Percentiles rank a stretch among this genome's conserved stretches.
Evolutionary conservation across 2,113 vertebrate genomes (phyloP).

Genomic region (Macquaria ambigua): DNA sequence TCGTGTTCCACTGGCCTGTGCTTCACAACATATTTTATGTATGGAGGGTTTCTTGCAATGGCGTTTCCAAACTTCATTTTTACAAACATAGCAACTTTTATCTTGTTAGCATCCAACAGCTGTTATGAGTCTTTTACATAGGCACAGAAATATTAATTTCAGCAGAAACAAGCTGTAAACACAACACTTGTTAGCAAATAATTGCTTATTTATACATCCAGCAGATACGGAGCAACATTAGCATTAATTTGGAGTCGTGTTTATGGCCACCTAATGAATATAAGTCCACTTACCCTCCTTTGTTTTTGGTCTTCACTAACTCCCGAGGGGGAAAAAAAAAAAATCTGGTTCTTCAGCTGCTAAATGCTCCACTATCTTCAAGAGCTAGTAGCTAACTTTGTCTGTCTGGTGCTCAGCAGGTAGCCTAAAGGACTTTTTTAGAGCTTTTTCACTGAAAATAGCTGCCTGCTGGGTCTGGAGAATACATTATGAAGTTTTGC

Average conservation of each 20-base stretch:
- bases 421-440: neutral
- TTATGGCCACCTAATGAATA: neutral
- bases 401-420: neutral
- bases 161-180: constrained; percentile 8
- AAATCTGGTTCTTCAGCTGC: neutral
- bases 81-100: neutral
- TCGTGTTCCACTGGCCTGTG: neutral
- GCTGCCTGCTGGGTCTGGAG: neutral
- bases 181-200: neutral
- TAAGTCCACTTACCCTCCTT: neutral
- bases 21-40: neutral
- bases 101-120: neutral
- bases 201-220: neutral
- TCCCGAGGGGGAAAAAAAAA: neutral
- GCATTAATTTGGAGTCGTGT: neutral
- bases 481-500: neutral
- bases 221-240: neutral
- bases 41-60: neutral
- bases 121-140: neutral
- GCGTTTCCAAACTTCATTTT: neutral
- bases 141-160: neutral
- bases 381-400: neutral
- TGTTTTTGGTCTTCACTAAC: neutral
- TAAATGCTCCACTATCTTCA: neutral
- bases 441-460: neutral